A percentile compares a stretch with the other conserved stretches of the same genome.
phyloP scores from a whole-genome alignment of 2,888 invertebrate species.

The Lycia hirtaria region DNA sequence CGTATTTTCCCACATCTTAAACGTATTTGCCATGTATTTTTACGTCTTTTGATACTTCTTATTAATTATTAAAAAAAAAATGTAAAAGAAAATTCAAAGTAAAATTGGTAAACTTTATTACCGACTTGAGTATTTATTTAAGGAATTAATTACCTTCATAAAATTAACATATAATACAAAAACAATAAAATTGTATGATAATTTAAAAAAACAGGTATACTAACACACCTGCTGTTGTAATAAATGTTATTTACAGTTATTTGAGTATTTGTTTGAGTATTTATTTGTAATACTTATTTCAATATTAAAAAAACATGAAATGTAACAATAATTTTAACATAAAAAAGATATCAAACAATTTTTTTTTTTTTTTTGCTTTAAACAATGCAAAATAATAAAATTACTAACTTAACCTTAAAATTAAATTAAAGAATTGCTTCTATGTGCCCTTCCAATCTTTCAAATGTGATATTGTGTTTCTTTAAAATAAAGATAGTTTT shows the following conservation, averaged over 20 bases:
- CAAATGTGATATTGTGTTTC: too few species aligned
- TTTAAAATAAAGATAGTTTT: background rate
- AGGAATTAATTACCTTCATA: background rate
- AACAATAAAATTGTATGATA: slow-evolving; percentile 9
- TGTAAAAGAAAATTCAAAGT: slow-evolving; percentile 20
- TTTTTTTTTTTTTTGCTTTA: background rate
- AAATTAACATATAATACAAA: background rate
- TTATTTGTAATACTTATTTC: background rate
- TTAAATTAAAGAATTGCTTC: background rate
- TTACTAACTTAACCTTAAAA: background rate
- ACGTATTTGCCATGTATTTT: background rate
- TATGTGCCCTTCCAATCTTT: too few species aligned
- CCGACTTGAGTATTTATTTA: slow-evolving; percentile 35
- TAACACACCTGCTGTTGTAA: slow-evolving; percentile 13
- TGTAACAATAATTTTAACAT: background rate
- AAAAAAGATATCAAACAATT: background rate
- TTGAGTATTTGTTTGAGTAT: background rate
- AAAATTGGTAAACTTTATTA: slow-evolving; percentile 51
- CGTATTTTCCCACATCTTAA: too few species aligned
- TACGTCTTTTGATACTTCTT: too few species aligned
- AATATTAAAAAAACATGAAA: background rate
- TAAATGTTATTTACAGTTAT: background rate
- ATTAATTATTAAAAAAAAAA: too few species aligned
- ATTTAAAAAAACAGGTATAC: slow-evolving; percentile 1
- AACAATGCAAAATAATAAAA: background rate